Evolutionary conservation across 2,797 vertebrate species (phyloP).

Genomic region (Pachyuromys duprasi): DNA sequence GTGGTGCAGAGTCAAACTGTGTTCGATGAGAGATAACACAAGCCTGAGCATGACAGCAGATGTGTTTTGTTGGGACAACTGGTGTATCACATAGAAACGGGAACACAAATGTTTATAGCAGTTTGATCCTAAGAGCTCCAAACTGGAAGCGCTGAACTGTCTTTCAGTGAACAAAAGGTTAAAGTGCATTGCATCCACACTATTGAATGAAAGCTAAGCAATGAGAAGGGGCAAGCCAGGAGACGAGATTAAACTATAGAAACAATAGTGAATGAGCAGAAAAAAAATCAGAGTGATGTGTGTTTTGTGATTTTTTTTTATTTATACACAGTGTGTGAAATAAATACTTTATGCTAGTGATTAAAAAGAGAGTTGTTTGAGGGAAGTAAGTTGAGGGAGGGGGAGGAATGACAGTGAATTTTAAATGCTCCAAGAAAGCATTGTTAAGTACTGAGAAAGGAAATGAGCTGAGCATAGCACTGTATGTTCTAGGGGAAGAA

Average conservation of each 20-base stretch:
- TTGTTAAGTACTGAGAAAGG: neutral
- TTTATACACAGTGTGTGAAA: neutral
- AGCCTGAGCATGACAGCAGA: neutral
- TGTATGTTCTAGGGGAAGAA: neutral
- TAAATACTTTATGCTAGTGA: neutral
- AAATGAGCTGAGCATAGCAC: neutral
- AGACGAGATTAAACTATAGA: neutral
- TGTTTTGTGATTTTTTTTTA: neutral
- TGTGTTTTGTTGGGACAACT: no score
- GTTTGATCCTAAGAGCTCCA: neutral
- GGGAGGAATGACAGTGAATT: neutral
- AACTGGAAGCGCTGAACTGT: neutral
- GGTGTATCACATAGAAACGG: neutral
- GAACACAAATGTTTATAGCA: neutral
- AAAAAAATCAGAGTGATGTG: neutral
- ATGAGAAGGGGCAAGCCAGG: neutral
- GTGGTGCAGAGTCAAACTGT: neutral
- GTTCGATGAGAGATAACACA: neutral
- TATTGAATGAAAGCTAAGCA: neutral
- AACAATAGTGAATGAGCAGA: neutral
- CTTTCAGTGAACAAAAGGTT: neutral
- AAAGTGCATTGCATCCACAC: fast-evolving
- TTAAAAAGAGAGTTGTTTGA: neutral
- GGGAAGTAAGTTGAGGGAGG: neutral
- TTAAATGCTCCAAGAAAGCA: neutral